Percentiles rank a stretch among this genome's conserved stretches.
Evolutionary conservation across 2,113 vertebrate species (phyloP).

Genomic region (Formicarius rufipectus): DNA sequence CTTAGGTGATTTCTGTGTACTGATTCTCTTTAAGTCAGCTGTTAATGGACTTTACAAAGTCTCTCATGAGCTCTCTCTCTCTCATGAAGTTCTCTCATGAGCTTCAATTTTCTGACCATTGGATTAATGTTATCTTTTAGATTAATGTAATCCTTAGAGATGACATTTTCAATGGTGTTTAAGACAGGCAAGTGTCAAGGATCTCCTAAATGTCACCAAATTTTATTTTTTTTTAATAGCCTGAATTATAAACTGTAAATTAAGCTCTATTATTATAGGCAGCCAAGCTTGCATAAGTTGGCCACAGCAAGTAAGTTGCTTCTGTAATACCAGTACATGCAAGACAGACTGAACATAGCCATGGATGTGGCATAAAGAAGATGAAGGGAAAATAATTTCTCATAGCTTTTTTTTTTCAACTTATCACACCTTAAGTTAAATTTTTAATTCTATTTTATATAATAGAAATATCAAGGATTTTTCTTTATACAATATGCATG

Average conservation of each 20-base stretch:
- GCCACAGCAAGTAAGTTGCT: not conserved
- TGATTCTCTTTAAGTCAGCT: not conserved
- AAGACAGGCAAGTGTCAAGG: not conserved
- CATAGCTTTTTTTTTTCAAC: not conserved
- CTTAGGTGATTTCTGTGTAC: not conserved
- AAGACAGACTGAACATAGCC: not conserved
- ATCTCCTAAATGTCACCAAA: not conserved
- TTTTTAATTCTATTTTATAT: not conserved
- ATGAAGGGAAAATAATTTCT: not conserved
- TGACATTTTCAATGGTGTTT: not conserved
- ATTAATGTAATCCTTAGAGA: not conserved
- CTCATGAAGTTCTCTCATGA: not conserved
- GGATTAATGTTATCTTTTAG: not conserved
- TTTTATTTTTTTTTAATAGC: not conserved
- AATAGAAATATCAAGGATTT: not conserved
- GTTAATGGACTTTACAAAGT: not conserved
- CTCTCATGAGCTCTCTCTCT: no score
- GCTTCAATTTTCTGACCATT: not conserved
- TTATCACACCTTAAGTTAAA: not conserved
- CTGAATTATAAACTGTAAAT: not conserved
- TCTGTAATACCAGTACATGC: not conserved
- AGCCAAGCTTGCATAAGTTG: not conserved
- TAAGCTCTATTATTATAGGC: not conserved
- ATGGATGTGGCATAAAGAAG: not conserved
- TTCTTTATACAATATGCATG: not conserved